Base-by-base conservation (phyloP, 2,113 vertebrate genomes). In the Corythoichthys haematopterus region DNA sequence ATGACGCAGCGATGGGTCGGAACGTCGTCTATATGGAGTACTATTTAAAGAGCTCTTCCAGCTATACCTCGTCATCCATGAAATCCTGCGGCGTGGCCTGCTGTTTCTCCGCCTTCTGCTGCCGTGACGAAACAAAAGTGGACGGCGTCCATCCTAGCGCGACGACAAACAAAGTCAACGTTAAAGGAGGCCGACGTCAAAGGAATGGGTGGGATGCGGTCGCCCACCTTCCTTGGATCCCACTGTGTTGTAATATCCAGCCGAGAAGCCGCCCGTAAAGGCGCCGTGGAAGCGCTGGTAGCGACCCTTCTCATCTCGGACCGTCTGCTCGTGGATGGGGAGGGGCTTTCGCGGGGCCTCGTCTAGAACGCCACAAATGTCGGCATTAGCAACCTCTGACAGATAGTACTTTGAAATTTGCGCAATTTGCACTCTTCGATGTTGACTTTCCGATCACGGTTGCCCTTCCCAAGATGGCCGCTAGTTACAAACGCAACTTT, bases 221-320 rank as follows among this genome's bases (percentile, higher is more conserved):
- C 10, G 45, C 78, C 73, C 16, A 97, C 97, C 97, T 96, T 98
- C 96, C 77, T 98, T 97, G 14, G 95, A 92, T 9, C 97, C 97
- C 38, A 98, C 97, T 0, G 94, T 96, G 84, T 98, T 99, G 80
- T 94, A 99, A 75, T 97, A 98, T 0, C 97, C 97, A 1, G 97
- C 97, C 13, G 96, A 99, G 74, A 98, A 99, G 1, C 97, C 97
- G 12, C 97, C 97, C 0, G 94, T 98, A 58, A 99, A 99, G 0
- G 97, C 97, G 1, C 97, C 97, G 11, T 99, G 97, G 74, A 99
- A 99, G 63, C 97, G 88, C 63, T 95, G 90, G 48, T 92, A 98
- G 0, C 97, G 88, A 0, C 97, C 97, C 66, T 94, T 96, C 64
- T 96, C 97, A 84, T 99, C 96, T 75, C 91, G 94, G 77, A 99